These are phyloP conservation scores for Palythoa grandis DNA, from an alignment of 92 coral and sea anemone species.

Conservation along the genomic window DNA sequence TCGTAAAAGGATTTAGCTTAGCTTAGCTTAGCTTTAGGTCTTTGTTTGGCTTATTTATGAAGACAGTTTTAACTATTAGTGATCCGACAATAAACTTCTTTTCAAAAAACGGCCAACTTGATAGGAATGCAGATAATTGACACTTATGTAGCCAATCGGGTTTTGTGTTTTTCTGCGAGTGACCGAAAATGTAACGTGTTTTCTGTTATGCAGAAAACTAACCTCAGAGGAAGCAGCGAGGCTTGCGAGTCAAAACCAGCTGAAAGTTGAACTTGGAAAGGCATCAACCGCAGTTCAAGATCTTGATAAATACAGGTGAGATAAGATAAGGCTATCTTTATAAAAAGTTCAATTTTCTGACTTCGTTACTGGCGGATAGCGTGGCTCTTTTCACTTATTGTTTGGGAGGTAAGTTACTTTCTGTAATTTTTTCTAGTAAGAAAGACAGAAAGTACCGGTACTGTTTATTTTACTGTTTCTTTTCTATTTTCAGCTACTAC, in stretches of 20 bases:
- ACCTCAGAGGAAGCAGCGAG: constrained; percentile 94
- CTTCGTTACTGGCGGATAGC: background rate
- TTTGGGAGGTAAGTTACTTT: background rate
- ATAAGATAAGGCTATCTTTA: background rate
- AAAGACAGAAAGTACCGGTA: too few species aligned
- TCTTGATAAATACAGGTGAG: constrained; percentile 85
- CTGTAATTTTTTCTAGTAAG: background rate
- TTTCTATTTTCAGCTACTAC: too few species aligned
- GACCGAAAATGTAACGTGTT: background rate
- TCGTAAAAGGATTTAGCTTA: too few species aligned
- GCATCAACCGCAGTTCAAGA: constrained; percentile 89
- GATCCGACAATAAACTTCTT: too few species aligned
- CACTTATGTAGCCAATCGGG: too few species aligned
- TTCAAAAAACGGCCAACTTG: too few species aligned
- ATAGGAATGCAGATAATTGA: too few species aligned
- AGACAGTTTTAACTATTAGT: too few species aligned
- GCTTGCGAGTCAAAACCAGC: constrained; percentile 79
- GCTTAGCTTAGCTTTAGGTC: too few species aligned
- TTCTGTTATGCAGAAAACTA: constrained; percentile 57
- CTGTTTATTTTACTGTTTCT: too few species aligned
- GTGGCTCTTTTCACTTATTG: background rate
- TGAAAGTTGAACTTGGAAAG: constrained; percentile 75
- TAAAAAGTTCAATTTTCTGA: background rate
- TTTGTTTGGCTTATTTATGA: too few species aligned
- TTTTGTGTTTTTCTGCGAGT: too few species aligned